Percentiles rank a stretch among this genome's conserved stretches.
phyloP scores from a whole-genome alignment of 1,140 invertebrate genomes.

The Macrobrachium rosenbergii region DNA sequence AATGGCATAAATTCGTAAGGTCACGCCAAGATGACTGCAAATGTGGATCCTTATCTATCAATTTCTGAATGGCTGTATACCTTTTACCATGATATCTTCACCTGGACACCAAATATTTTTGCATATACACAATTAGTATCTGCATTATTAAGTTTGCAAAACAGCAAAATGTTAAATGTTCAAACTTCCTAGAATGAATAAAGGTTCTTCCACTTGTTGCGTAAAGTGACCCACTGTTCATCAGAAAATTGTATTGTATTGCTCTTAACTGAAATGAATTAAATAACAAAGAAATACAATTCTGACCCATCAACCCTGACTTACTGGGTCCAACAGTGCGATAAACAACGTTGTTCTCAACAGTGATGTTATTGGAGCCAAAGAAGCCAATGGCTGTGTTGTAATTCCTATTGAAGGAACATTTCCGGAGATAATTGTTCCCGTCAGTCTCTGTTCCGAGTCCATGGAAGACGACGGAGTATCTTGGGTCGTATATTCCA shows the following conservation, averaged over 20 bases:
- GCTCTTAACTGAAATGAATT: not conserved
- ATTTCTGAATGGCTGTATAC: no score
- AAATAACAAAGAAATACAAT: not conserved
- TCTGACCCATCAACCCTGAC: not conserved
- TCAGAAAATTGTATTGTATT: no score
- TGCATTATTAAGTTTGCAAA: not conserved
- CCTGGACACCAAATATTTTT: no score
- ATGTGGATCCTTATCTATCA: no score
- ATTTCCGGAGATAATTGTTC: constrained; percentile 17
- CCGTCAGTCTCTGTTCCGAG: not conserved
- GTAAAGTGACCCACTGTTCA: no score
- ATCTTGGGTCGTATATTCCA: constrained; percentile 31
- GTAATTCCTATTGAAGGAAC: constrained; percentile 42
- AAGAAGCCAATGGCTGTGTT: constrained; percentile 44
- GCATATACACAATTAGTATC: no score
- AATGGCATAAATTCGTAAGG: no score
- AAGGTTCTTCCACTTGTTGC: no score
- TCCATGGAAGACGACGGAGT: not conserved
- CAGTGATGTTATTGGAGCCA: constrained; percentile 19
- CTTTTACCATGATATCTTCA: no score
- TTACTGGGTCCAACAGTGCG: constrained; percentile 38
- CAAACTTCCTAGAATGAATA: no score
- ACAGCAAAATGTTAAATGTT: not conserved
- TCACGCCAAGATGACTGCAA: no score
- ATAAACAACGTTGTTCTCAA: constrained; percentile 29